Percentiles rank a stretch among this genome's conserved stretches.
Evolutionary conservation across 92 coral and sea anemone genomes (phyloP).

Genomic region (Ricordea florida): DNA sequence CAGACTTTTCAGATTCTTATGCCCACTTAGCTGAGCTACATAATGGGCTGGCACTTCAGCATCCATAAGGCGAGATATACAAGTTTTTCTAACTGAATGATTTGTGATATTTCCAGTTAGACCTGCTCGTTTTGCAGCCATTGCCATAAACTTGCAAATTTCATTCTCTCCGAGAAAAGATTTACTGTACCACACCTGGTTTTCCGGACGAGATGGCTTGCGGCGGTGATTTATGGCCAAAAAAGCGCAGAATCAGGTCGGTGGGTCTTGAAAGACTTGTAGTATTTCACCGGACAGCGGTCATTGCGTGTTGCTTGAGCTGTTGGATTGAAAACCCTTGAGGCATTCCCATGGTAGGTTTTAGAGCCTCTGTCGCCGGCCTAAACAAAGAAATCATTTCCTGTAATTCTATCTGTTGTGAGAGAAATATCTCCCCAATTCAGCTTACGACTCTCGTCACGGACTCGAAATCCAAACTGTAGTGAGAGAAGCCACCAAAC

Average conservation of each 20-base stretch:
- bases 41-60: too few species aligned
- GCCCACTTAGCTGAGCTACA: too few species aligned
- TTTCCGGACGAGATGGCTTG: constrained; percentile 5
- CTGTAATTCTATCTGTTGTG: constrained; percentile 17
- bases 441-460: constrained; percentile 40
- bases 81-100: constrained; percentile 39
- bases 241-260: constrained; percentile 10
- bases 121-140: constrained; percentile 42
- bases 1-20: too few species aligned
- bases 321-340: constrained; percentile 52
- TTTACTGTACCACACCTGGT: constrained; percentile 30
- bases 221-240: constrained; percentile 15
- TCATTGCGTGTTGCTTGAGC: constrained; percentile 33
- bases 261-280: constrained; percentile 25
- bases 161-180: constrained; percentile 42
- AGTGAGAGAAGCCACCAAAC: constrained; percentile 50
- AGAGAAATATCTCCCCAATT: constrained; percentile 32
- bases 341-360: constrained; percentile 47
- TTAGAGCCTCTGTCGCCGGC: constrained; percentile 45
- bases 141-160: constrained; percentile 42
- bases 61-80: constrained; percentile 23
- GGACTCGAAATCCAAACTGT: constrained; percentile 50
- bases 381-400: constrained; percentile 41
- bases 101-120: constrained; percentile 46
- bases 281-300: constrained; percentile 54